These are phyloP conservation scores for Sarotherodon lohbergeri DNA, from an alignment of 2,113 vertebrate genomes.

Conservation along the genomic window DNA sequence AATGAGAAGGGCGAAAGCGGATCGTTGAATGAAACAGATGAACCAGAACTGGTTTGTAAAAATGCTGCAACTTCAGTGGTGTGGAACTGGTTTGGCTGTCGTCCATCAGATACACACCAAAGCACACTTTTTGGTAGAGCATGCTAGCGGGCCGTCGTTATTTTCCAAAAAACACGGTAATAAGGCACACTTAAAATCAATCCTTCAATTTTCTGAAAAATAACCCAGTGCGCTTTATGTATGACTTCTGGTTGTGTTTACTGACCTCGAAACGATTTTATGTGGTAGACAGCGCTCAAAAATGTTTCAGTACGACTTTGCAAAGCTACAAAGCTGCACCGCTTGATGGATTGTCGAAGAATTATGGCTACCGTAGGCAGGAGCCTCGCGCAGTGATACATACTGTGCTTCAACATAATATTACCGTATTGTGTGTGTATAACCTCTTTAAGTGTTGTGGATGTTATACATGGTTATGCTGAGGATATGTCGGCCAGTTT, in stretches of 20 bases:
- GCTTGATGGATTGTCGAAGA: accelerated
- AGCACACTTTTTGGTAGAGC: accelerated
- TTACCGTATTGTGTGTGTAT: accelerated
- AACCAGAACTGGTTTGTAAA: accelerated
- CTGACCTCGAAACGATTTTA: accelerated
- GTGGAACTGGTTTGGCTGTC: neutral
- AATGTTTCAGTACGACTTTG: accelerated
- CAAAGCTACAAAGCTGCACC: accelerated
- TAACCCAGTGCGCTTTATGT: accelerated
- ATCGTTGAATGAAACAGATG: accelerated
- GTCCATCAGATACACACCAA: neutral
- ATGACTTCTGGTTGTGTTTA: accelerated
- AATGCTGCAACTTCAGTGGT: accelerated
- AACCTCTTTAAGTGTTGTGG: accelerated
- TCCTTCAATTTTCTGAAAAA: accelerated
- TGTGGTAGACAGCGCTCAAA: accelerated
- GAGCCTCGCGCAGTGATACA: accelerated
- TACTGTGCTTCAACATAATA: accelerated
- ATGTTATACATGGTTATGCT: neutral
- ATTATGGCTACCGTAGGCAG: accelerated
- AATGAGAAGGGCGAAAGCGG: accelerated
- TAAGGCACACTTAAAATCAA: neutral
- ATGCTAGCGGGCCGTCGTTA: neutral
- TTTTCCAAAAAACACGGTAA: neutral
- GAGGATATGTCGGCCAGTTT: too few relatives aligned